phyloP scores from a whole-genome alignment of 2,797 vertebrate species.

The Protosalanx chinensis region DNA sequence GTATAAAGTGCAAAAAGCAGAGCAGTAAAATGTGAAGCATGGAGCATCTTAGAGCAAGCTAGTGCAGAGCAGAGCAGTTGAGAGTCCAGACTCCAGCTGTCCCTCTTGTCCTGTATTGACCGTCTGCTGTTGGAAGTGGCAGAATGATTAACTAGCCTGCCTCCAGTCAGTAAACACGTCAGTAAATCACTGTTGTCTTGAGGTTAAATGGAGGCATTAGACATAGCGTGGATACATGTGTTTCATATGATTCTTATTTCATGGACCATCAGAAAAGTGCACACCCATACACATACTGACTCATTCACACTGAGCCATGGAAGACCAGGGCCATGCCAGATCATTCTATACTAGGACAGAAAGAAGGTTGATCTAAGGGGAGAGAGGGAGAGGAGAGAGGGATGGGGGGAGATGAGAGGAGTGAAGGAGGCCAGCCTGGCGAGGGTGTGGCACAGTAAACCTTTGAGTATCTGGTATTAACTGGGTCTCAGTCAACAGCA shows the following conservation, averaged over 20 bases:
- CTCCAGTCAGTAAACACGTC: too few relatives aligned
- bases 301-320: neutral
- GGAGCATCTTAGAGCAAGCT: too few relatives aligned
- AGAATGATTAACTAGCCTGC: neutral
- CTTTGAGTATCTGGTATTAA: neutral
- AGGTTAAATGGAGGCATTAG: too few relatives aligned
- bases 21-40: too few relatives aligned
- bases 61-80: too few relatives aligned
- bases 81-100: too few relatives aligned
- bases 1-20: too few relatives aligned
- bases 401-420: neutral
- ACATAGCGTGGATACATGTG: too few relatives aligned
- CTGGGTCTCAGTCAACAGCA: neutral
- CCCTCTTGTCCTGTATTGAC: conserved; percentile 4
- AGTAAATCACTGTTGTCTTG: too few relatives aligned
- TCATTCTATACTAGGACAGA: neutral
- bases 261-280: too few relatives aligned
- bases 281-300: neutral
- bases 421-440: neutral
- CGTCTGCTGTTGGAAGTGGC: neutral
- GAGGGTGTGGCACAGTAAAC: neutral
- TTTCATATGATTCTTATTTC: too few relatives aligned
- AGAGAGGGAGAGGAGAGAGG: neutral
- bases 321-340: neutral
- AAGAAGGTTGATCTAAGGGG: neutral